A percentile compares a stretch with the other conserved stretches of the same genome.
These are phyloP conservation scores for Sebastolobus alascanus DNA, from an alignment of 2,797 vertebrate genomes.

Conservation along the genomic window DNA sequence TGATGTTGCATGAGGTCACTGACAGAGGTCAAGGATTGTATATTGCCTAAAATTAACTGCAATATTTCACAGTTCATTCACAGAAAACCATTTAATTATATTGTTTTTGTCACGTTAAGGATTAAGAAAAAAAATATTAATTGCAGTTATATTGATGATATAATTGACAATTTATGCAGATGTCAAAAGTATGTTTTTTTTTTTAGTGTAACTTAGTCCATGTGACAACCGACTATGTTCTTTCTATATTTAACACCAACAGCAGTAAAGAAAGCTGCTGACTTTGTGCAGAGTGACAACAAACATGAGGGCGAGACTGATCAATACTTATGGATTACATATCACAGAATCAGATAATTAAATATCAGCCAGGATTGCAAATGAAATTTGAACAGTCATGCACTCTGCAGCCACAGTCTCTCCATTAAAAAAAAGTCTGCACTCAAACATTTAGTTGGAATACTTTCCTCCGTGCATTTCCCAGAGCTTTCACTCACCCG, in stretches of 20 bases:
- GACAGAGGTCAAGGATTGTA: neutral
- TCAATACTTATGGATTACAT: neutral
- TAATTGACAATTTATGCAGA: neutral
- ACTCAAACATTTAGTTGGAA: neutral
- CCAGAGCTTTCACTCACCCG: constrained; percentile 76
- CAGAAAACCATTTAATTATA: neutral
- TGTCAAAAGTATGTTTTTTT: neutral
- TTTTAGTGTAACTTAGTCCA: neutral
- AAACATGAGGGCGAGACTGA: neutral
- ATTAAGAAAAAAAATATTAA: neutral
- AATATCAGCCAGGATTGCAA: neutral
- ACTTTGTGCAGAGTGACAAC: constrained; percentile 6
- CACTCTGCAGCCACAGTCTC: neutral
- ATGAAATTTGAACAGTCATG: accelerated
- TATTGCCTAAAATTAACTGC: neutral
- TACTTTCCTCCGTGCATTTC: neutral
- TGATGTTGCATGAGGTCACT: neutral
- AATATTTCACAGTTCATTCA: neutral
- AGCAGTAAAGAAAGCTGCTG: neutral
- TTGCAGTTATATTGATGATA: neutral
- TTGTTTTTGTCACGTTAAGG: neutral
- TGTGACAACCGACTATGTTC: neutral
- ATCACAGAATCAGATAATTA: neutral
- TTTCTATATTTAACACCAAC: constrained; percentile 26
- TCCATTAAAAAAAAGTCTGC: neutral